phyloP scores from a whole-genome alignment of 2,797 vertebrate species.

The Liparis tanakae region DNA sequence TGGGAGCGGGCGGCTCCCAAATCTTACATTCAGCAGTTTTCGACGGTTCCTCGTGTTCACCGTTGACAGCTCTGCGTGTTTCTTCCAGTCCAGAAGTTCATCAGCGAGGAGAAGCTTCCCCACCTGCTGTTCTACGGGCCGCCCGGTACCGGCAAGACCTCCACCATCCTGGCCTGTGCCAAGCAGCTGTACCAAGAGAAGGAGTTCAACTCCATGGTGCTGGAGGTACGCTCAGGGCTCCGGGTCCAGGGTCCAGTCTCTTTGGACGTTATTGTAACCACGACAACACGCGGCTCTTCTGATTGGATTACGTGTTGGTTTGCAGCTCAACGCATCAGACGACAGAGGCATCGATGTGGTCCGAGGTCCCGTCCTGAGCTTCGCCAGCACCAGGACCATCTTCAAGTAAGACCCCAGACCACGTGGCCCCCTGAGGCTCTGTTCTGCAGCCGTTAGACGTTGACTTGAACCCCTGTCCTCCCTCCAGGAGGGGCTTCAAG shows the following conservation, averaged over 20 bases:
- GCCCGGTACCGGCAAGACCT: conserved; percentile 96
- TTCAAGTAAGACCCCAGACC: conserved; percentile 88
- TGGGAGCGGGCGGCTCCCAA: too few relatives aligned
- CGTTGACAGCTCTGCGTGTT: not conserved
- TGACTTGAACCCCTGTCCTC: conserved; percentile 10
- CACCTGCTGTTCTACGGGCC: conserved; percentile 97
- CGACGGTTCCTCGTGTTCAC: not conserved
- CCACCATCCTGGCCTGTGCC: conserved; percentile 94
- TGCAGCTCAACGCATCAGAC: conserved; percentile 95
- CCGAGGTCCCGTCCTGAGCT: conserved; percentile 93
- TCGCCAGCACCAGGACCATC: conserved; percentile 96
- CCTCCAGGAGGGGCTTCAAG: conserved; percentile 94
- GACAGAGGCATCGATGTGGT: conserved; percentile 96
- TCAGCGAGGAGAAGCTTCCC: conserved; percentile 92
- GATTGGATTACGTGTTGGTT: not conserved
- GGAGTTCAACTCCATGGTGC: conserved; percentile 95
- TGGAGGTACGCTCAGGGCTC: conserved; percentile 84
- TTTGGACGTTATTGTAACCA: not conserved
- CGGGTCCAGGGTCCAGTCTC: not conserved
- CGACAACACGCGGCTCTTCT: fast-evolving
- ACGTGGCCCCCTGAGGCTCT: too few relatives aligned
- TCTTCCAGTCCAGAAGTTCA: conserved; percentile 91
- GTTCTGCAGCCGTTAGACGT: not conserved
- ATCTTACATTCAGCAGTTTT: too few relatives aligned
- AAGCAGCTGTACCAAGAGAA: conserved; percentile 92